Evolutionary conservation across 2,797 vertebrate genomes (phyloP), one percentile per base, ranked within the genome.

Genomic region (Carapus acus): DNA sequence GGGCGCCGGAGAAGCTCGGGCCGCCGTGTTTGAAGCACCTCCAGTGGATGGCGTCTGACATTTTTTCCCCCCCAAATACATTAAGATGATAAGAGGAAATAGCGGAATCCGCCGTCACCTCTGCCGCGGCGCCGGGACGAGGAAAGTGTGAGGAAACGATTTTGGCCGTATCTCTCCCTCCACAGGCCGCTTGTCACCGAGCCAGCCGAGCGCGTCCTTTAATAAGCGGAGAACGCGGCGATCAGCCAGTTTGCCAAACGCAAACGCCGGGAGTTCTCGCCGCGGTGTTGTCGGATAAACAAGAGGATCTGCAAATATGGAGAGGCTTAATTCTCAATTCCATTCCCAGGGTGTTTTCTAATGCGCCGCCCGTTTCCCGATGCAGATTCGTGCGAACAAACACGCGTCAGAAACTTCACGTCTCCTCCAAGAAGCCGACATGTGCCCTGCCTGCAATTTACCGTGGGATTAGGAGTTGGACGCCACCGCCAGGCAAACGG

Each of bases 261-360:
- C 60, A 72, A 68, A 74, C 11, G 31, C 6, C 14, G 9, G n/a
- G 31, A 33, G 31, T 33, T 33, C 63, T 57, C 58, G 49, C 55
- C 34, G 48, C 56, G 36, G 56, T 59, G 47, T 65, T 46, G 57
- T 81, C 76, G 77, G 76, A 79, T 65, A 83, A 83, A 81, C 77
- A 82, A 80, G 67, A 71, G 62, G 69, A 67, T 82, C 62, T 65
- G 74, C 60, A 82, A 76, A 79, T 75, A 76, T 73, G 70, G 66
- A 71, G 58, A 81, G 71, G 74, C 73, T 76, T 79, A 79, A 69
- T 66, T 43, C 42, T 18, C 43, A 41, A 49, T 73, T 68, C 59
- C 64, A 69, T 42, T 78, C 73, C 78, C 62, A 50, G 57, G 57
- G 67, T 75, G 68, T 65, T 74, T 75, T 69, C 68, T 67, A 46